These are phyloP conservation scores for Nannospalax galili DNA, from an alignment of 2,113 vertebrate genomes.

Conservation along the genomic window DNA sequence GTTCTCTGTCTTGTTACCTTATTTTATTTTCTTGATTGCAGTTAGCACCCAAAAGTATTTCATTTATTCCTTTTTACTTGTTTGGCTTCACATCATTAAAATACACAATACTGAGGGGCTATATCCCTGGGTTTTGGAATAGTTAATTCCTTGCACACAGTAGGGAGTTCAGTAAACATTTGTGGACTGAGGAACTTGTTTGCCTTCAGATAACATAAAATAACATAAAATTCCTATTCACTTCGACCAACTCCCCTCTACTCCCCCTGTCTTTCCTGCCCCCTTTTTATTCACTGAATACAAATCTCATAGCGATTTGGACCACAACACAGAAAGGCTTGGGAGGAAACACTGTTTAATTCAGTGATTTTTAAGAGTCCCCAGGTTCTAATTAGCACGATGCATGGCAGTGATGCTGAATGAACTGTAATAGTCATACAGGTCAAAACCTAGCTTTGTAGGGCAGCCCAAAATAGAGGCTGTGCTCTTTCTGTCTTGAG, in stretches of 20 bases:
- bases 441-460: conserved; percentile 77
- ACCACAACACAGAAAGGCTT: conserved; percentile 52
- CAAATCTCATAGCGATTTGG: conserved; percentile 69
- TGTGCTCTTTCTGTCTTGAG: conserved; percentile 54
- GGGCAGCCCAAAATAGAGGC: conserved; percentile 71
- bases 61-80: neutral
- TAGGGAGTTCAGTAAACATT: conserved; percentile 4
- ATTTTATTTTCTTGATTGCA: neutral
- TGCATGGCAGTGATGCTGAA: conserved; percentile 59
- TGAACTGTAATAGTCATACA: conserved; percentile 72
- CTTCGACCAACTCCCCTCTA: neutral
- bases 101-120: neutral
- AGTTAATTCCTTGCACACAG: conserved; percentile 2
- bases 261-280: neutral
- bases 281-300: conserved; percentile 4
- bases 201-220: neutral
- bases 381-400: conserved; percentile 62
- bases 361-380: conserved; percentile 73
- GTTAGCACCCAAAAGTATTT: neutral
- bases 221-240: neutral
- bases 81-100: conserved; percentile 1
- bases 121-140: neutral
- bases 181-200: neutral
- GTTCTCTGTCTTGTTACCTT: neutral
- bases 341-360: conserved; percentile 62